Evolutionary conservation across 2,797 vertebrate genomes (phyloP).

Genomic region (Cuniculus paca): DNA sequence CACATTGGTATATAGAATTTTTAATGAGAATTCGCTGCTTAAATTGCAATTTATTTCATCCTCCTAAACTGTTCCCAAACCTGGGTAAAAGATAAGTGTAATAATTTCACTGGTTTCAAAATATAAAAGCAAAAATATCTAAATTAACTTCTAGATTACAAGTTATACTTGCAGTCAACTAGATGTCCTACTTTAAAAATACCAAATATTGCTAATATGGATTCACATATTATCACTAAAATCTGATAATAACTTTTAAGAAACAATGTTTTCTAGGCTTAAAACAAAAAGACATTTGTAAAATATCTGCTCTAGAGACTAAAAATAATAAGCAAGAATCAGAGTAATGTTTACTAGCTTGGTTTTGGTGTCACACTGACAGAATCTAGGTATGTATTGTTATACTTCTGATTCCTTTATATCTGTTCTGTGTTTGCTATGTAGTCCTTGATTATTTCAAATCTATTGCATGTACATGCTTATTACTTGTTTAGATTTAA

Average conservation of each 20-base stretch:
- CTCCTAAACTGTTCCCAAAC: neutral
- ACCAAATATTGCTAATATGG: neutral
- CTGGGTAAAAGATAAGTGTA: neutral
- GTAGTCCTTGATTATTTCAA: neutral
- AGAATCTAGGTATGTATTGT: neutral
- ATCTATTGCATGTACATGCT: neutral
- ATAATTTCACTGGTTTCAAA: neutral
- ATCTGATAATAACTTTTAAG: neutral
- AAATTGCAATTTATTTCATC: neutral
- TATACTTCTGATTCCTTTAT: neutral
- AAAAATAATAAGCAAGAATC: conserved; percentile 21
- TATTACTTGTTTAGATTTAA: conserved; percentile 8
- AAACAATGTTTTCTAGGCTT: neutral
- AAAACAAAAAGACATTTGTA: neutral
- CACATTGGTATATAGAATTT: neutral
- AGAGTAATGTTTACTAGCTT: neutral
- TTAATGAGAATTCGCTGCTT: neutral
- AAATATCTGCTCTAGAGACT: neutral
- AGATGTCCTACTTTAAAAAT: neutral
- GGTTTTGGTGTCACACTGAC: neutral
- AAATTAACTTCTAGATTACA: conserved; percentile 21
- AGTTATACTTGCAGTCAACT: neutral
- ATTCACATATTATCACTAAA: conserved; percentile 2
- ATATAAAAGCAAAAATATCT: neutral
- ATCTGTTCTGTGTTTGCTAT: neutral